phyloP scores from a whole-genome alignment of 1,140 invertebrate genomes.

The Saccostrea echinata region DNA sequence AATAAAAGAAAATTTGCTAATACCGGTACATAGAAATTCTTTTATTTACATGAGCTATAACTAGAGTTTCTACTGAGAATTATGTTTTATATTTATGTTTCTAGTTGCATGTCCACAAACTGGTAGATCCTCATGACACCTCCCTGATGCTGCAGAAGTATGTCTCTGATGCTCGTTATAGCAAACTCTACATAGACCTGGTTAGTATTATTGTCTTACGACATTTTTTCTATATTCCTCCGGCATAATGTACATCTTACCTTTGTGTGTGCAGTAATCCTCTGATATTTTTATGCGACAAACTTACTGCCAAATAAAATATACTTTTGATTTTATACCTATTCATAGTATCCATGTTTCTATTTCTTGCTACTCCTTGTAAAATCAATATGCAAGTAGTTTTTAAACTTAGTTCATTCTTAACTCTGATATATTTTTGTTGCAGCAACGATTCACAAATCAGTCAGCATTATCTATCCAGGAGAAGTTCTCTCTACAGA shows the following conservation, averaged over 20 bases:
- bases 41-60: not conserved
- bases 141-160: constrained; percentile 65
- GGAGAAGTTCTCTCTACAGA: constrained; percentile 85
- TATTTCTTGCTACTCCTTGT: too few species aligned
- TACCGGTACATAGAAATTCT: not conserved
- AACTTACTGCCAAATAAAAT: too few species aligned
- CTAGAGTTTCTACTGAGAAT: not conserved
- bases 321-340: too few species aligned
- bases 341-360: too few species aligned
- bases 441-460: constrained; percentile 76
- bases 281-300: too few species aligned
- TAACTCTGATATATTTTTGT: not conserved
- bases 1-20: too few species aligned
- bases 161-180: constrained; percentile 58
- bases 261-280: too few species aligned
- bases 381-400: too few species aligned
- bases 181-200: constrained; percentile 59
- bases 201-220: constrained; percentile 51
- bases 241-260: too few species aligned
- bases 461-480: constrained; percentile 76
- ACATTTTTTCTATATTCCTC: not conserved
- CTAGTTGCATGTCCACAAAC: constrained; percentile 71
- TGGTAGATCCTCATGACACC: constrained; percentile 62
- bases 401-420: too few species aligned
- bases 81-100: constrained; percentile 37